These are phyloP conservation scores for Poecilia latipinna DNA, from an alignment of 2,113 vertebrate species.

Conservation along the genomic window DNA sequence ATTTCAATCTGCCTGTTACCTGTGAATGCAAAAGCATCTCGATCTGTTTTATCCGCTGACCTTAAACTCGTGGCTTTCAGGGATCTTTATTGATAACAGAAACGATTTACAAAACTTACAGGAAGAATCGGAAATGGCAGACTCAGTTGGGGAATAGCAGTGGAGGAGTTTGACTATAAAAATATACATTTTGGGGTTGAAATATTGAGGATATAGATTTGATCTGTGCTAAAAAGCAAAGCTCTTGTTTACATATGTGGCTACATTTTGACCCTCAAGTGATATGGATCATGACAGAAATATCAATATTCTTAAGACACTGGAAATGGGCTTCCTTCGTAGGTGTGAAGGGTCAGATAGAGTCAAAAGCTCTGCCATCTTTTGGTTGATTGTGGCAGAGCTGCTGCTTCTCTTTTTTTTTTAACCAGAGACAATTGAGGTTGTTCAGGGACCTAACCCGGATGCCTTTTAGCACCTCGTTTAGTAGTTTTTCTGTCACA, in stretches of 20 bases:
- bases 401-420: neutral
- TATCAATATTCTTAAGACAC: no score
- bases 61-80: neutral
- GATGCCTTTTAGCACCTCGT: neutral
- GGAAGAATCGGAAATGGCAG: neutral
- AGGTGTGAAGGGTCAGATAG: no score
- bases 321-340: no score
- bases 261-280: neutral
- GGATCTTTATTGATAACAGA: neutral
- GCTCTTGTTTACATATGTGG: neutral
- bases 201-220: no score
- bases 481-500: neutral
- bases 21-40: constrained; percentile 30
- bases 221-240: no score
- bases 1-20: constrained; percentile 27
- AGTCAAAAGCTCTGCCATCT: no score
- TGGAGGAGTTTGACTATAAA: neutral
- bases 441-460: neutral
- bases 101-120: neutral
- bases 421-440: neutral
- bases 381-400: neutral
- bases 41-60: constrained; percentile 29
- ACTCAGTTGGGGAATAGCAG: neutral
- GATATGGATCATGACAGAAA: no score
- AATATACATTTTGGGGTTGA: no score